Evolutionary conservation across 1,140 invertebrate genomes (phyloP).

Genomic region (Drosophila nigromelanica): DNA sequence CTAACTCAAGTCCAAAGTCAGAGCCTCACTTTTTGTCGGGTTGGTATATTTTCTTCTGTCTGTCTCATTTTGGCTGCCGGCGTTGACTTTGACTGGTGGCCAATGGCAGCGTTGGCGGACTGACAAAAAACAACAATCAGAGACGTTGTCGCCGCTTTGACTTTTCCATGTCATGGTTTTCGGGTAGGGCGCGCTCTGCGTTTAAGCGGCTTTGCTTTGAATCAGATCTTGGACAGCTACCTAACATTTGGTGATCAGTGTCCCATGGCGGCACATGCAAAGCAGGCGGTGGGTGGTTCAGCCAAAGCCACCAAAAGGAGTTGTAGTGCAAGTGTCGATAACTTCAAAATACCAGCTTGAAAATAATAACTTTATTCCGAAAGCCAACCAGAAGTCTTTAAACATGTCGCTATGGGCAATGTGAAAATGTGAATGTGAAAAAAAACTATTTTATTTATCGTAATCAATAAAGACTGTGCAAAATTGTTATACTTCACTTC

Average conservation of each 20-base stretch:
- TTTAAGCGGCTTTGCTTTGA: constrained; percentile 12
- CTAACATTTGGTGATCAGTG: constrained; percentile 3
- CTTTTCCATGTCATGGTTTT: background rate
- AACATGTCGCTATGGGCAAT: too few relatives aligned
- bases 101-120: constrained; percentile 37
- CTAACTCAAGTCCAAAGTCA: constrained; percentile 33
- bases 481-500: too few relatives aligned
- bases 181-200: background rate
- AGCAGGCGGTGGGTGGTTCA: constrained; percentile 1
- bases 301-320: background rate
- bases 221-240: constrained; percentile 2
- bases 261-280: constrained; percentile 1
- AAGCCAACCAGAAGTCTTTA: too few relatives aligned
- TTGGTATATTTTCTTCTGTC: background rate
- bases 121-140: constrained; percentile 16
- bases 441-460: too few relatives aligned
- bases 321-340: too few relatives aligned
- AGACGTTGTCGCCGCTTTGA: constrained; percentile 7
- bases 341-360: too few relatives aligned
- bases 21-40: constrained; percentile 3
- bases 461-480: too few relatives aligned
- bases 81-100: constrained; percentile 48
- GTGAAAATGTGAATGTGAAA: too few relatives aligned
- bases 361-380: too few relatives aligned
- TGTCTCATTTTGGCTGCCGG: background rate